These are phyloP conservation scores for Helostoma temminkii DNA, from an alignment of 2,797 vertebrate genomes.

Conservation along the genomic window DNA sequence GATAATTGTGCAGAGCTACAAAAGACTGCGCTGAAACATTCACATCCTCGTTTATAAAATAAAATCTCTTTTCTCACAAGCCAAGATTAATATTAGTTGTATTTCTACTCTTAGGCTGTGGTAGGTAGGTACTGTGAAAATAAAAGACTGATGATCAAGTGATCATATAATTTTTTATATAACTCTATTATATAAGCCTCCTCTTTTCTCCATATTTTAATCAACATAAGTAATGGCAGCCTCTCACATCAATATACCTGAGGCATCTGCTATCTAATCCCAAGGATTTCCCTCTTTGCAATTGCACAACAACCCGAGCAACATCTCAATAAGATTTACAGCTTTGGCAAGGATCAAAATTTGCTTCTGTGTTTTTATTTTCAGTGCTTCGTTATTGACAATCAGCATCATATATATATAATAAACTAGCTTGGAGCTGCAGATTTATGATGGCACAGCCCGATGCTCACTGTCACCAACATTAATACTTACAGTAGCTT, in stretches of 20 bases:
- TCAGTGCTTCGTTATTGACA: too few species aligned
- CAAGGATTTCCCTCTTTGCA: conserved; percentile 54
- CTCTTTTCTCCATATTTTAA: conserved; percentile 53
- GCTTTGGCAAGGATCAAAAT: conserved; percentile 60
- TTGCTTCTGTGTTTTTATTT: conserved; percentile 54
- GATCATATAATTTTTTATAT: conserved; percentile 48
- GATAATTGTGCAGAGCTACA: conserved; percentile 34
- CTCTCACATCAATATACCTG: conserved; percentile 58
- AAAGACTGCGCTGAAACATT: conserved; percentile 19
- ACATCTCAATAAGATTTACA: conserved; percentile 64
- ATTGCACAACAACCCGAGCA: conserved; percentile 57
- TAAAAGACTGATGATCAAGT: conserved; percentile 33
- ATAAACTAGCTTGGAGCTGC: too few species aligned
- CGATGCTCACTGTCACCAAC: too few species aligned
- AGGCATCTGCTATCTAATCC: conserved; percentile 69
- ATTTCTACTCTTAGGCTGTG: conserved; percentile 18
- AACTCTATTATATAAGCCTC: conserved; percentile 57
- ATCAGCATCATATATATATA: too few species aligned
- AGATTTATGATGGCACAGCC: too few species aligned
- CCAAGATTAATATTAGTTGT: conserved; percentile 22
- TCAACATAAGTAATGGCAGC: conserved; percentile 60
- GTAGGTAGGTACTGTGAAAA: conserved; percentile 10
- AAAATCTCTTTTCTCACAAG: conserved; percentile 22
- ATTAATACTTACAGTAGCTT: background rate
- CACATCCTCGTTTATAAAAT: conserved; percentile 44